phyloP scores from a whole-genome alignment of 1,140 invertebrate genomes.

The Drosophila biarmipes region DNA sequence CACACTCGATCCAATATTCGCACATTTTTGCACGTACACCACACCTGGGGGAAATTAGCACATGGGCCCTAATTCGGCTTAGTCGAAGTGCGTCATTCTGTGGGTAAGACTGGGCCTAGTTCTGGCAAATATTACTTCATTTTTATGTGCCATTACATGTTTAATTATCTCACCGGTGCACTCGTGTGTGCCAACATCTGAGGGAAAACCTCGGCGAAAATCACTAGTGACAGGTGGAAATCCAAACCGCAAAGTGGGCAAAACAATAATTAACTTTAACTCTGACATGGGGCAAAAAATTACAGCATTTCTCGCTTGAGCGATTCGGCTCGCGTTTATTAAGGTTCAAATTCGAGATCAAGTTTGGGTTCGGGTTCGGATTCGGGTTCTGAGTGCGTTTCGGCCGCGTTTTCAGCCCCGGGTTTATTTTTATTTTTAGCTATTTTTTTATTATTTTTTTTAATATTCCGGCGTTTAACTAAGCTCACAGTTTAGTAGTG shows the following conservation, averaged over 20 bases:
- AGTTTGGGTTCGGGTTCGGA: neutral
- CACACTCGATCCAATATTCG: slow-evolving; percentile 14
- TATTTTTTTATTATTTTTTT: neutral
- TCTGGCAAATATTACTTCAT: slow-evolving; percentile 50
- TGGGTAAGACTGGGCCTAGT: neutral
- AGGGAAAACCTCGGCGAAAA: slow-evolving; percentile 18
- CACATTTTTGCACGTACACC: slow-evolving; percentile 70
- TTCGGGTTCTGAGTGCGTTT: slow-evolving; percentile 11
- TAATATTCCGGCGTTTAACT: slow-evolving; percentile 46
- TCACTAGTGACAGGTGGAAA: slow-evolving; percentile 30
- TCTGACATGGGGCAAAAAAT: slow-evolving; percentile 25
- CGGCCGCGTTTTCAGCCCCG: slow-evolving; percentile 5
- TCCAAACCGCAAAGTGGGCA: slow-evolving; percentile 27
- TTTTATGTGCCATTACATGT: slow-evolving; percentile 21
- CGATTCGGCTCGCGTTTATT: slow-evolving; percentile 15
- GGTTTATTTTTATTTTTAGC: slow-evolving; percentile 57
- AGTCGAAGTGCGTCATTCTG: slow-evolving; percentile 13
- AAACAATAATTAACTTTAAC: slow-evolving; percentile 43
- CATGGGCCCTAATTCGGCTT: slow-evolving; percentile 41
- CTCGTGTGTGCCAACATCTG: slow-evolving; percentile 6
- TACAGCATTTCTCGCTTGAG: slow-evolving; percentile 52
- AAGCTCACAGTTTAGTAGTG: slow-evolving; percentile 72
- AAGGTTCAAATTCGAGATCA: neutral
- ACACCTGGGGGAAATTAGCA: slow-evolving; percentile 45
- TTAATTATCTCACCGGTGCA: slow-evolving; percentile 27